Evolutionary conservation across 30 jellyfish, hydroid and myxozoan species (phyloP), one percentile per base, ranked within the genome.

Genomic region (Pseudorhiza aurosa): DNA sequence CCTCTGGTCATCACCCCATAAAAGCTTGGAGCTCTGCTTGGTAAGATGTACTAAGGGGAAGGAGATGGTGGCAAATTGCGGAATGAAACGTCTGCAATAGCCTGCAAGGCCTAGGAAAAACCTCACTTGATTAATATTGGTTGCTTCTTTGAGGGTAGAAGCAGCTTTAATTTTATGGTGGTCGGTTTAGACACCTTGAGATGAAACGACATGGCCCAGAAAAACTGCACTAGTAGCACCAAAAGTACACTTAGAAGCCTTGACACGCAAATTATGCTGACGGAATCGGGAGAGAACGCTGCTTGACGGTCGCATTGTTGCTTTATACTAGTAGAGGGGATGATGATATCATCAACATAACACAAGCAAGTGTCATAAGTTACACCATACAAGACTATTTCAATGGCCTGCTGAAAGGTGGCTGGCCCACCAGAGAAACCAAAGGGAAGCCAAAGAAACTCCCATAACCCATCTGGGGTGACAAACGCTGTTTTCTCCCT

Each of bases 181-280:
- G 32, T 83, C 88, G 15, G 88, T 47, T 27, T 72, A 57, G 26
- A 83, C 72, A 10, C 88, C 95, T 31, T 58, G 27, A 10, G 72
- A 65, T 19, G 82, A 68, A 31, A 83, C 88, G 25, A 83, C 81
- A 58, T 68, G 95, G 32, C 95, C 95, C 14, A 83, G 68, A 40
- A 11, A 69, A 4, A 19, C 4, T 5, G 70, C 88, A 1, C 39
- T 22, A 31, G 14, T 42, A 0, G 81, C 74, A 19, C 83, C 95
- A 58, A 71, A 83, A 28, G 39, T 1, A 24, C 88, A 69, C 70
- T 68, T 83, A 8, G 67, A 19, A 22, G 87, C 70, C 37, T 40
- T 64, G 17, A 65, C 71, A 5, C 43, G 30, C 72, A 5, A 17
- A 32, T 87, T 77, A 17, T 64, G 77, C 53, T 50, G 21, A 0